Conservation (phyloP, 2,797 vertebrate genomes). For the Ctenopoma multispine region DNA sequence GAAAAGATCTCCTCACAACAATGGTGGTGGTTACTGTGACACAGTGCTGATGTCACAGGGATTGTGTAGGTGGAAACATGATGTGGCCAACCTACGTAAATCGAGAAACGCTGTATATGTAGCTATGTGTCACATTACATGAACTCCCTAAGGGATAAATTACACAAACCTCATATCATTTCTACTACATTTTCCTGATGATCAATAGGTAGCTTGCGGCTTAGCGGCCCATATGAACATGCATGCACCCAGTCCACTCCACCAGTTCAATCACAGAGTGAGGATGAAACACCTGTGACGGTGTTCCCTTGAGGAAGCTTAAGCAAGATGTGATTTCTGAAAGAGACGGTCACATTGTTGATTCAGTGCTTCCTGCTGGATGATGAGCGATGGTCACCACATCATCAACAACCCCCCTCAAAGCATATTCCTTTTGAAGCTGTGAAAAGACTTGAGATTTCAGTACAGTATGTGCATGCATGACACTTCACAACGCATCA, state of each 20-base stretch:
- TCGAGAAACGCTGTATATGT: neutral
- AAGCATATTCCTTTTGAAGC: too few relatives aligned
- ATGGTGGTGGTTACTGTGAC: neutral
- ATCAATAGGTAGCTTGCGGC: slow-evolving; percentile 45
- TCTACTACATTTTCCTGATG: slow-evolving; percentile 29
- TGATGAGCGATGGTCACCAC: neutral
- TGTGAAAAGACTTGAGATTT: too few relatives aligned
- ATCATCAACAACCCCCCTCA: neutral
- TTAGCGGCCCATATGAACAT: slow-evolving; percentile 14
- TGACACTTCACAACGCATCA: too few relatives aligned
- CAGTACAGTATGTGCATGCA: too few relatives aligned
- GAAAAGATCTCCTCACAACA: neutral
- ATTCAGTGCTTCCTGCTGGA: slow-evolving; percentile 9
- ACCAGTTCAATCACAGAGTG: slow-evolving; percentile 32
- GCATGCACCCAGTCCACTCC: slow-evolving; percentile 13
- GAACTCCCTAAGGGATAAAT: slow-evolving; percentile 35
- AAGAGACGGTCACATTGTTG: slow-evolving; percentile 23
- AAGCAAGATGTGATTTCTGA: slow-evolving; percentile 25
- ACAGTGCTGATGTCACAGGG: slow-evolving; percentile 15
- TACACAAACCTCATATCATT: slow-evolving; percentile 35
- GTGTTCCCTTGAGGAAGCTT: slow-evolving; percentile 18
- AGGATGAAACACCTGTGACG: slow-evolving; percentile 38
- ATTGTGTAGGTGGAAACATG: slow-evolving; percentile 30
- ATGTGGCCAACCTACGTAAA: slow-evolving; percentile 35
- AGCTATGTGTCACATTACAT: slow-evolving; percentile 49